phyloP scores from a whole-genome alignment of 2,888 invertebrate species.

The Erebia epiphron region DNA sequence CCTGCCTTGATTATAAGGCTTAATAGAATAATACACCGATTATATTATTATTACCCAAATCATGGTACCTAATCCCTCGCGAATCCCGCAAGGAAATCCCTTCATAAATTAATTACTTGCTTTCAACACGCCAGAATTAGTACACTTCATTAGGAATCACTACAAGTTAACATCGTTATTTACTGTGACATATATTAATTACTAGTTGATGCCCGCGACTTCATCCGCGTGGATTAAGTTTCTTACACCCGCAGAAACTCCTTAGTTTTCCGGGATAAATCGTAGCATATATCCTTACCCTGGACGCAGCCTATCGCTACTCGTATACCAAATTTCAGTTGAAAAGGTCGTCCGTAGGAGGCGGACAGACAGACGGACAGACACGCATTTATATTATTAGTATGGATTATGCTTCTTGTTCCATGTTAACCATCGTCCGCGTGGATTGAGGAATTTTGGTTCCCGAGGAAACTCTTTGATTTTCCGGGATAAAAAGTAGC shows the following conservation, averaged over 20 bases:
- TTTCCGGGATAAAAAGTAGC: too few relatives aligned
- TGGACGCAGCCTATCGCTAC: too few relatives aligned
- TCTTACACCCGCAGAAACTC: not conserved
- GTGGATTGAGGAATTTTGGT: too few relatives aligned
- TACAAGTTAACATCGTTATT: not conserved
- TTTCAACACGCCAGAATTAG: not conserved
- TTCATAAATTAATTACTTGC: constrained; percentile 10
- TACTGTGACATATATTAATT: not conserved
- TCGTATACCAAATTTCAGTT: too few relatives aligned
- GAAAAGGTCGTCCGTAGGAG: too few relatives aligned
- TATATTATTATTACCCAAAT: constrained; percentile 8
- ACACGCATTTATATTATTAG: too few relatives aligned
- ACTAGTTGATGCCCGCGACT: not conserved
- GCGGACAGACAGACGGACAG: too few relatives aligned
- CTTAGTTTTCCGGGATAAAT: too few relatives aligned
- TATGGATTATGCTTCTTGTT: too few relatives aligned
- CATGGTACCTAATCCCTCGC: constrained; percentile 12
- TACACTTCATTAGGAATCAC: constrained; percentile 10
- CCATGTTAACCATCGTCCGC: too few relatives aligned
- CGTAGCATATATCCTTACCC: too few relatives aligned
- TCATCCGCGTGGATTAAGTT: not conserved
- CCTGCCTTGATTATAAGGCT: not conserved
- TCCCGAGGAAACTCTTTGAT: too few relatives aligned
- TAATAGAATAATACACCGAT: constrained; percentile 2
- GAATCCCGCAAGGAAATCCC: constrained; percentile 9